Base-by-base conservation (phyloP, 2,888 invertebrate species). In the Hecatera dysodea region DNA sequence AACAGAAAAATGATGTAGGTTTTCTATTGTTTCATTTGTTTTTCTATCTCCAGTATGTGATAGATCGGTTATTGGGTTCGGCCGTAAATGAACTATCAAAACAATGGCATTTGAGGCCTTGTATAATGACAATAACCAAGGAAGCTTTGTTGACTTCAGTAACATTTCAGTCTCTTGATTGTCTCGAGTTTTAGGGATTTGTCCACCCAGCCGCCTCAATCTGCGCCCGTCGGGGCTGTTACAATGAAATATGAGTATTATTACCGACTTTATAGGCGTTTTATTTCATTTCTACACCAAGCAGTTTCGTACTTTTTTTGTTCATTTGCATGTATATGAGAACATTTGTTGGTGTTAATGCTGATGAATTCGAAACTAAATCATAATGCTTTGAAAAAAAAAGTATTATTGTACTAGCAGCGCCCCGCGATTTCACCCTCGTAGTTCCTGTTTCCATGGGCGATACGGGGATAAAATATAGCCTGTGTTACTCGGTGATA, bases 181-280 rank as follows among this genome's bases (percentile, higher is more conserved):
- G 81, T 80, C 81, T 83, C 74, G 71, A 84, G 81, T 81, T 85
- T 68, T 73, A 78, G 82, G 80, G 84, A 88, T 88, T 89, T 87
- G 89, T 90, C 88, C 84, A 85, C 78, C 72, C 82, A 62, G 69
- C 75, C 78, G 75, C 71, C 86, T 88, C 86, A 85, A 87, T 88
- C 84, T 83, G 82, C 64, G 69, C 81, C 75, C 81, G 72, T 52
- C 72, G 88, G 88, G 77, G 86, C 86, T 83, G 86, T 91, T 88
- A 88, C 86, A 76, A 80, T 88, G 90, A 90, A 89, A 90, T 90
- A 90, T 89, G 82, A 86, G 84, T 84, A 86, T 90, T 90, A 91
- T 90, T 89, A 87, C 86, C 81, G 83, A 89, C 85, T 89, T 91
- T 91, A 90, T 89, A 84, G 84, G 86, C 81, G 72, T 87, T 86